phyloP scores from a whole-genome alignment of 2,888 invertebrate species.

The Tortrix viridana region DNA sequence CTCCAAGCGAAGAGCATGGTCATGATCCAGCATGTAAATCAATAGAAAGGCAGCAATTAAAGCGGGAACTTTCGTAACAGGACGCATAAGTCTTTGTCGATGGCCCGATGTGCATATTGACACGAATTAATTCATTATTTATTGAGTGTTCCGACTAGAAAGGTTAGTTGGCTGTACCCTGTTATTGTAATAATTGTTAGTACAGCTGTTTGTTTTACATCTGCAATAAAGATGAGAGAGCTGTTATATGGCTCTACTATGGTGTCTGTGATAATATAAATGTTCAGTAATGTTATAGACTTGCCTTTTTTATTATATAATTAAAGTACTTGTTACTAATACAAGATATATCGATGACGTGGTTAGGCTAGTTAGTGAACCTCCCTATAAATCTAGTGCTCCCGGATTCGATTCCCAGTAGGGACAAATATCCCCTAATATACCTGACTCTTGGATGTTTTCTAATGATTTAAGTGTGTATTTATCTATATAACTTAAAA shows the following conservation, averaged over 20 bases:
- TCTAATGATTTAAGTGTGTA: too few species aligned
- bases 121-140: constrained; percentile 57
- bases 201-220: constrained; percentile 33
- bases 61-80: constrained; percentile 54
- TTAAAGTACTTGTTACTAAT: too few species aligned
- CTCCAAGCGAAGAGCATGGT: constrained; percentile 15
- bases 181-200: constrained; percentile 34
- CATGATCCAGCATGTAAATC: constrained; percentile 56
- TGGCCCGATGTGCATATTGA: constrained; percentile 47
- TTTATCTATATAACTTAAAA: too few species aligned
- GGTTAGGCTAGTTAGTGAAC: too few species aligned
- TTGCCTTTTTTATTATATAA: too few species aligned
- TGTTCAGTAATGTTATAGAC: too few species aligned
- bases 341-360: too few species aligned
- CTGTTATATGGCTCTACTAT: background rate
- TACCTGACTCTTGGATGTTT: too few species aligned
- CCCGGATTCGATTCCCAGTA: too few species aligned
- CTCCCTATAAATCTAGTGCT: too few species aligned
- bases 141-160: constrained; percentile 43
- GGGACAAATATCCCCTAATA: too few species aligned
- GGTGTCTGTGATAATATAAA: background rate
- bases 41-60: constrained; percentile 64
- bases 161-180: constrained; percentile 35
- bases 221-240: constrained; percentile 30
- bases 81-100: constrained; percentile 48